Evolutionary conservation across 2,113 vertebrate species (phyloP), one percentile per base, ranked within the genome.

Genomic region (Lophius piscatorius): DNA sequence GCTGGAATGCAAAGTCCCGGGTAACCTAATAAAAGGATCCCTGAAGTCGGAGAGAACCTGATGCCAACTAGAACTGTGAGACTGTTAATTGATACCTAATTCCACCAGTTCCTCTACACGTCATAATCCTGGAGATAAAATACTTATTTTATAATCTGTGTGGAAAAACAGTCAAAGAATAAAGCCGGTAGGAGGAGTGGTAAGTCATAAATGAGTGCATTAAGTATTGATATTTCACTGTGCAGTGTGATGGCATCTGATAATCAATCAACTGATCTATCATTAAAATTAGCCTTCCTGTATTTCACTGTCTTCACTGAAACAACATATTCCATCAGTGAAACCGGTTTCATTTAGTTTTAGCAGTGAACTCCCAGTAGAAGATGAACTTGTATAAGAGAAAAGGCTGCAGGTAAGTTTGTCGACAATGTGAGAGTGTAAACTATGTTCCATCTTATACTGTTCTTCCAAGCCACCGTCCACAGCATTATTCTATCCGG

Each of bases 401-500:
- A 56, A 20, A 49, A 22, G 1, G 33, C 31, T 58, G n/a, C n/a
- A 20, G 14, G 51, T 46, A 39, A 52, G 40, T 21, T 38, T 63
- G 14, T 17, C 16, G 11, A 47, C 5, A 55, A 47, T 33, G 24
- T 13, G 17, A 51, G 23, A 14, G 33, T n/a, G 60, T 31, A 45
- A 58, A 79, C 42, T 63, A 10, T 21, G 39, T n/a, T n/a, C n/a
- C n/a, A n/a, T n/a, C 44, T 48, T 46, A 50, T 59, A 50, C 24
- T 60, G 39, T 33, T 59, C 17, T 26, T 36, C 9, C 16, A 2
- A n/a, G n/a, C 64, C 35, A 45, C 9, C 3, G 55, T 29, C 16
- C 35, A 28, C 44, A 56, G 33, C 21, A 71, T 5, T 36, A 24
- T 54, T 54, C 11, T 34, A 47, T 46, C 28, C 17, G 34, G 50